phyloP scores from a whole-genome alignment of 2,113 vertebrate genomes.

The Eolophus roseicapilla region DNA sequence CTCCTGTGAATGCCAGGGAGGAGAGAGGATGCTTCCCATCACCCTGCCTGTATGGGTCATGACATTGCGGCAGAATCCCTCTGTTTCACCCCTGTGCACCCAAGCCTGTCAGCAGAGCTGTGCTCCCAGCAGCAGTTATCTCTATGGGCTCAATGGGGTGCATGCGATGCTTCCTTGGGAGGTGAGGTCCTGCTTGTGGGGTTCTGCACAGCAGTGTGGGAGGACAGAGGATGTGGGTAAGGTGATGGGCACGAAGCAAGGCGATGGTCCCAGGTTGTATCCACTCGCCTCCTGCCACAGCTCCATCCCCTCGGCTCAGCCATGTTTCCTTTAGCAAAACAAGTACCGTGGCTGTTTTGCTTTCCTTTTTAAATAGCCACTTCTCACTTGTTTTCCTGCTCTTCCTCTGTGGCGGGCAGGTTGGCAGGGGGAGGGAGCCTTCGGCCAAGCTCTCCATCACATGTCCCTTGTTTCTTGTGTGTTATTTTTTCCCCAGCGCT shows the following conservation, averaged over 20 bases:
- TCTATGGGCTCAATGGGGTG: background rate
- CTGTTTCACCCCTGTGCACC: accelerated
- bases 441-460: constrained; percentile 48
- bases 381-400: background rate
- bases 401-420: constrained; percentile 13
- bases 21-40: background rate
- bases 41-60: too few relatives aligned
- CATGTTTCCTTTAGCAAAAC: background rate
- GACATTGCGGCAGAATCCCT: background rate
- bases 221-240: background rate
- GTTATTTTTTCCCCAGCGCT: constrained; percentile 52
- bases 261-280: accelerated
- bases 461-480: constrained; percentile 43
- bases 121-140: accelerated
- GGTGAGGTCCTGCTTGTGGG: background rate
- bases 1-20: accelerated
- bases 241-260: background rate
- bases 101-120: background rate
- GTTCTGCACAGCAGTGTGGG: background rate
- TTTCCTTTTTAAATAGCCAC: background rate
- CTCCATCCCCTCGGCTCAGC: background rate
- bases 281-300: background rate
- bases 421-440: background rate
- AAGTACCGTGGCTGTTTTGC: background rate
- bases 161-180: accelerated